phyloP scores from a whole-genome alignment of 2,113 vertebrate species.

The Polyodon spathula region DNA sequence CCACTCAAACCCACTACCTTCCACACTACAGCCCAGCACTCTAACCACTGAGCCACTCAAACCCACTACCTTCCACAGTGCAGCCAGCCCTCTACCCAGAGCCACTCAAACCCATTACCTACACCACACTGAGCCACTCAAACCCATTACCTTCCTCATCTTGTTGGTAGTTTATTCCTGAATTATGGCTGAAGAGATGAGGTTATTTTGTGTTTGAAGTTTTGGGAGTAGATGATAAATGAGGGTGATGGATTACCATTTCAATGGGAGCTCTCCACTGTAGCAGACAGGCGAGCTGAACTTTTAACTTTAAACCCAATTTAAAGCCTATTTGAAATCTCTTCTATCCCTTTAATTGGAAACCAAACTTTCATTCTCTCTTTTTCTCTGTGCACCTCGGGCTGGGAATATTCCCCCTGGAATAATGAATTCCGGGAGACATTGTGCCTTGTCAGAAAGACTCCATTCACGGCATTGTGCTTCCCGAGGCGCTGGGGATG shows the following conservation, averaged over 20 bases:
- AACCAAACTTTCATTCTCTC: not conserved
- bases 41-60: too few species aligned
- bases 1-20: too few species aligned
- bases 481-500: not conserved
- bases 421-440: constrained; percentile 1
- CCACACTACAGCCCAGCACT: too few species aligned
- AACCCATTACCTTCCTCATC: too few species aligned
- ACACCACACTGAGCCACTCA: too few species aligned
- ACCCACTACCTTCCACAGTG: too few species aligned
- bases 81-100: too few species aligned
- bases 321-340: constrained; percentile 3
- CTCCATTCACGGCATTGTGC: constrained; percentile 2
- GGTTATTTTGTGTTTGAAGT: not conserved
- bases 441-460: constrained; percentile 4
- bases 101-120: too few species aligned
- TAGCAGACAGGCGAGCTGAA: not conserved
- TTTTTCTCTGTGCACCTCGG: not conserved
- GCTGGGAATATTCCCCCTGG: constrained; percentile 4
- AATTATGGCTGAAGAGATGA: too few species aligned
- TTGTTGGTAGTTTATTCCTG: too few species aligned
- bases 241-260: not conserved
- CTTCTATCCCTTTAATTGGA: not conserved
- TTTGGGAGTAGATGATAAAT: not conserved
- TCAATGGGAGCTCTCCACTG: not conserved
- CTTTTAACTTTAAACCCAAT: not conserved